Conservation (phyloP, 2,113 vertebrate species). For the Anthoscopus minutus region DNA sequence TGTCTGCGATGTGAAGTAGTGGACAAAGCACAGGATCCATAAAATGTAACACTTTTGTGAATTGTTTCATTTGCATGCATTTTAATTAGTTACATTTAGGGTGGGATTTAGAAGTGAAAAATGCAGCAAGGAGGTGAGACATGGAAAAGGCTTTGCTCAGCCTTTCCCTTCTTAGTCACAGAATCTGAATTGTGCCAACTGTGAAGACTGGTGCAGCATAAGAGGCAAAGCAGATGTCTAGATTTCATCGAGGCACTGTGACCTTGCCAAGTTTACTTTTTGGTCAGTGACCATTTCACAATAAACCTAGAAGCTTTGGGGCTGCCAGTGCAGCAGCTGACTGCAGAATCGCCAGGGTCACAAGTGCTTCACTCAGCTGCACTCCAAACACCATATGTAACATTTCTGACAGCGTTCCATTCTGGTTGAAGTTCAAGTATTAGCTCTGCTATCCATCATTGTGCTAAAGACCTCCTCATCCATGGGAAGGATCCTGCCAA, state of each 20-base stretch:
- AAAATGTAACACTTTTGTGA: accelerated
- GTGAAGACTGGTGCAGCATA: not conserved
- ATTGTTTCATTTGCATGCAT: not conserved
- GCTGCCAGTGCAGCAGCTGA: not conserved
- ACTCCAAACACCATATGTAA: not conserved
- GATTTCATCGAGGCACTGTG: not conserved
- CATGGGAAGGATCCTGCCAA: not conserved
- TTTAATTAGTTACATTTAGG: not conserved
- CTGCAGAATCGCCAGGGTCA: not conserved
- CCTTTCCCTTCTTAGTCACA: not conserved
- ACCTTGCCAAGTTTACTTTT: not conserved
- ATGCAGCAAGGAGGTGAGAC: not conserved
- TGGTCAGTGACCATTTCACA: not conserved
- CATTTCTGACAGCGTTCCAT: not conserved
- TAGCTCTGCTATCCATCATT: not conserved
- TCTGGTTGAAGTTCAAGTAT: not conserved
- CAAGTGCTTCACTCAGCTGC: not conserved
- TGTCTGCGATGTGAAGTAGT: not conserved
- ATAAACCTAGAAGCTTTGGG: not conserved
- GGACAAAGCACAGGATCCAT: not conserved
- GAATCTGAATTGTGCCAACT: not conserved
- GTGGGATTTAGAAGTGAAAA: not conserved
- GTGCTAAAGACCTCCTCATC: not conserved
- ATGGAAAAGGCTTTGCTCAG: not conserved
- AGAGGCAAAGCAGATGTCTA: not conserved